These are phyloP conservation scores for Siphamia tubifer DNA, from an alignment of 2,113 vertebrate species.

Conservation along the genomic window DNA sequence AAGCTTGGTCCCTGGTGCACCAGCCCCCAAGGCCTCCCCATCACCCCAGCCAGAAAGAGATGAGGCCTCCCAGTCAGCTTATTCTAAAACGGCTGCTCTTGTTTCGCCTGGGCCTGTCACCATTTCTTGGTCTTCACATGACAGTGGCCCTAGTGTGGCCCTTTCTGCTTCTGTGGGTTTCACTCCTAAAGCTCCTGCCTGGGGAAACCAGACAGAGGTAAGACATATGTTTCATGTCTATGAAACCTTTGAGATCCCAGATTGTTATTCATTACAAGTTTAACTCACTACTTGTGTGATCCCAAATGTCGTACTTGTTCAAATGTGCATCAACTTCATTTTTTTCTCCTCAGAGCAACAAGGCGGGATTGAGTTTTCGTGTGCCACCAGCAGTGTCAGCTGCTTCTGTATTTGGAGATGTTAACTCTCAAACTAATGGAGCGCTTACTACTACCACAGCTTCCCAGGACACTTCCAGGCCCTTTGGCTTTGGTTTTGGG, in stretches of 20 bases:
- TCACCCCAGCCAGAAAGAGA: slow-evolving; percentile 85
- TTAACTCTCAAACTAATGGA: slow-evolving; percentile 86
- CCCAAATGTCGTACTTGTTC: neutral
- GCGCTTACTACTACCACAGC: slow-evolving; percentile 81
- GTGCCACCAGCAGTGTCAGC: slow-evolving; percentile 78
- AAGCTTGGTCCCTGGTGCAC: slow-evolving; percentile 79
- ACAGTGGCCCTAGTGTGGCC: slow-evolving; percentile 73
- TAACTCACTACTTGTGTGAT: neutral
- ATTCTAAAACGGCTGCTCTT: slow-evolving; percentile 81
- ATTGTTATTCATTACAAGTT: neutral
- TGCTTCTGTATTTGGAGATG: slow-evolving; percentile 82
- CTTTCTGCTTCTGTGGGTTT: slow-evolving; percentile 77
- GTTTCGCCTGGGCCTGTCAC: slow-evolving; percentile 84
- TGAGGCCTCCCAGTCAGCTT: slow-evolving; percentile 69
- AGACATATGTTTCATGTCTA: slow-evolving; percentile 43
- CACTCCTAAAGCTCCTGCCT: slow-evolving; percentile 81
- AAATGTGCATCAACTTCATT: neutral
- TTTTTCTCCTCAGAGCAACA: slow-evolving; percentile 83
- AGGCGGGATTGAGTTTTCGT: slow-evolving; percentile 83
- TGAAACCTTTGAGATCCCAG: neutral
- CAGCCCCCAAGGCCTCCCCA: slow-evolving; percentile 74
- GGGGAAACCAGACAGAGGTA: slow-evolving; percentile 87
- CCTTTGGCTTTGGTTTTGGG: slow-evolving; percentile 90
- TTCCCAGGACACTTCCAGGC: slow-evolving; percentile 81
- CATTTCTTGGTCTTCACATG: slow-evolving; percentile 78